Evolutionary conservation across 2,113 vertebrate genomes (phyloP), one percentile per base, ranked within the genome.

Genomic region (Lagopus leucura): DNA sequence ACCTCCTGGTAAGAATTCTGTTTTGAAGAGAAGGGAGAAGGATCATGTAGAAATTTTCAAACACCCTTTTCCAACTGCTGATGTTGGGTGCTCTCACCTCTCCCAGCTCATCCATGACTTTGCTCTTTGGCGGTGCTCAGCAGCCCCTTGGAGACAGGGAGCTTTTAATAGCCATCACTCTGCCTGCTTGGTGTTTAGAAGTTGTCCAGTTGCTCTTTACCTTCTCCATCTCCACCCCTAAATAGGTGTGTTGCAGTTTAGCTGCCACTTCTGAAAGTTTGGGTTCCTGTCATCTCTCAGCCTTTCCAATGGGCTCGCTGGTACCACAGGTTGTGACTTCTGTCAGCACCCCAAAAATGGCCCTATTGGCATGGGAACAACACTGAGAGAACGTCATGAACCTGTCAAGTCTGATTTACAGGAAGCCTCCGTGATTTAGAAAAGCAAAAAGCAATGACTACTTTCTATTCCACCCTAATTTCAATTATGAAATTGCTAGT

Each of bases 401-500:
- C 79, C 88, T 94, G 94, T 90, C 93, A 88, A 92, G 40, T 89
- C 73, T 94, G 82, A 96, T 97, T 97, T 95, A 74, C 18, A 1
- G 61, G 92, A 93, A 94, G 43, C 79, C 76, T 91, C 72, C 61
- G 48, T 86, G 85, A 94, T 90, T 12, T 88, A 89, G 89, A 92
- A 94, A 81, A 94, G 85, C 64, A 92, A 69, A 86, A 81, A 92
- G 82, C 47, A 94, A 47, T 88, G 65, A 88, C 92, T 91, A 36
- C 25, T 2, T 94, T 95, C 82, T 93, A 61, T 88, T 90, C 88
- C 91, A 81, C 91, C 94, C 94, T 94, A 78, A 88, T 93, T 97
- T 92, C 94, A 91, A 94, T 96, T 91, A 89, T 71, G 88, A 91
- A 94, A 95, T 90, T 90, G 57, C 61, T 84, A 52, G 80, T 93